Percentiles rank a stretch among this genome's conserved stretches.
Evolutionary conservation across 2,888 invertebrate genomes (phyloP).

Genomic region (Temnothorax rugatulus): DNA sequence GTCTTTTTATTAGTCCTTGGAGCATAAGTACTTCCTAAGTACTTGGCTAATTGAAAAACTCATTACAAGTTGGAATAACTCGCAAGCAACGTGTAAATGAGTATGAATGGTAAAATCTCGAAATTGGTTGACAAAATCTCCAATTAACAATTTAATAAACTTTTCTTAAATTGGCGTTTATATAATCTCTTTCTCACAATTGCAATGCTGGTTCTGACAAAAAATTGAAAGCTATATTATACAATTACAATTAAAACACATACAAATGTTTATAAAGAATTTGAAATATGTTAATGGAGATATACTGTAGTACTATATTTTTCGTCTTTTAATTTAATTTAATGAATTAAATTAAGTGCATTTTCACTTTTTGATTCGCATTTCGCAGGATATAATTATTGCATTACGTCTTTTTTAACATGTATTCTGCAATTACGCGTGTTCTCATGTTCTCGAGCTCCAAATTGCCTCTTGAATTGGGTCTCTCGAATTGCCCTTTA

Average conservation of each 20-base stretch:
- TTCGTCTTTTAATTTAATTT: not conserved
- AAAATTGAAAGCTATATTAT: not conserved
- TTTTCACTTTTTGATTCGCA: not conserved
- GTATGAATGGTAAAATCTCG: not conserved
- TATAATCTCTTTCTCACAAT: constrained; percentile 1
- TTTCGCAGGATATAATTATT: not conserved
- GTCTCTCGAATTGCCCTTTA: constrained; percentile 22
- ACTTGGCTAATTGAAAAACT: constrained; percentile 29
- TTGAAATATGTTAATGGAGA: not conserved
- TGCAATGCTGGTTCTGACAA: not conserved
- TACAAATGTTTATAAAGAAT: constrained; percentile 1
- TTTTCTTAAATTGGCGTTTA: not conserved
- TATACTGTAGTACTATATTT: not conserved
- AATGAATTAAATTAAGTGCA: not conserved
- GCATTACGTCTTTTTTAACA: not conserved
- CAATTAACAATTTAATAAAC: constrained; percentile 18
- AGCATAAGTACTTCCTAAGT: not conserved
- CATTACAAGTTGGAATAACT: constrained; percentile 26
- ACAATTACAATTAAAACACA: not conserved
- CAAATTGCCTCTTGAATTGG: constrained; percentile 23
- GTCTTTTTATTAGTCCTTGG: constrained; percentile 14
- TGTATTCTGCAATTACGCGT: constrained; percentile 12
- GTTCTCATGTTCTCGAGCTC: not conserved
- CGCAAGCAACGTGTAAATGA: not conserved
- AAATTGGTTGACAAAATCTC: not conserved